A percentile compares a stretch with the other conserved stretches of the same genome.
These are phyloP conservation scores for Lumbricus terrestris DNA, from an alignment of 2,888 invertebrate species.

Conservation along the genomic window DNA sequence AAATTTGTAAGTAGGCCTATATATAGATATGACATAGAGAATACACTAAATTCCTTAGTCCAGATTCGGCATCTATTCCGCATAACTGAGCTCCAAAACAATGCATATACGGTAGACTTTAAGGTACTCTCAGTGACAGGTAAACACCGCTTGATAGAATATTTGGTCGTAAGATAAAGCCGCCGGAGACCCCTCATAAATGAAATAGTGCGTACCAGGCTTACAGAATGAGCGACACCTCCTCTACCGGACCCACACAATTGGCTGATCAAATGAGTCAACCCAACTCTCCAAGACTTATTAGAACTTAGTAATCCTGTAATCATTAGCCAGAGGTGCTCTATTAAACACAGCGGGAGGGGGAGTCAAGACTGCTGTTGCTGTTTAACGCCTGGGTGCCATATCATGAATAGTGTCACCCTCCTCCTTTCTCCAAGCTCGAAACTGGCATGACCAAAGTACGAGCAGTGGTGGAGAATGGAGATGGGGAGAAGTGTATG, in stretches of 20 bases:
- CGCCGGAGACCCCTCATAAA: neutral
- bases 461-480: no score
- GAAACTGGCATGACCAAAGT: no score
- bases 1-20: no score
- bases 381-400: no score
- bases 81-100: no score
- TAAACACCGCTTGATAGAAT: neutral
- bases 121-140: neutral
- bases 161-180: neutral
- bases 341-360: neutral
- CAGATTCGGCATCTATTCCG: neutral
- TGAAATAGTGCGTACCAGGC: neutral
- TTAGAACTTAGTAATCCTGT: neutral
- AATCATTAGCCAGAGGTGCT: neutral
- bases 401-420: no score
- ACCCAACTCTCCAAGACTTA: neutral
- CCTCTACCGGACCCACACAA: neutral
- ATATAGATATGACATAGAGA: neutral
- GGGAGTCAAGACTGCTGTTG: no score
- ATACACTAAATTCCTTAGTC: neutral
- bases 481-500: no score
- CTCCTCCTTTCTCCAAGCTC: no score
- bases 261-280: neutral
- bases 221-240: neutral
- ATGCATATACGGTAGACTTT: neutral